phyloP scores from a whole-genome alignment of 2,797 vertebrate genomes.

The Gadopsis bispinosus region DNA sequence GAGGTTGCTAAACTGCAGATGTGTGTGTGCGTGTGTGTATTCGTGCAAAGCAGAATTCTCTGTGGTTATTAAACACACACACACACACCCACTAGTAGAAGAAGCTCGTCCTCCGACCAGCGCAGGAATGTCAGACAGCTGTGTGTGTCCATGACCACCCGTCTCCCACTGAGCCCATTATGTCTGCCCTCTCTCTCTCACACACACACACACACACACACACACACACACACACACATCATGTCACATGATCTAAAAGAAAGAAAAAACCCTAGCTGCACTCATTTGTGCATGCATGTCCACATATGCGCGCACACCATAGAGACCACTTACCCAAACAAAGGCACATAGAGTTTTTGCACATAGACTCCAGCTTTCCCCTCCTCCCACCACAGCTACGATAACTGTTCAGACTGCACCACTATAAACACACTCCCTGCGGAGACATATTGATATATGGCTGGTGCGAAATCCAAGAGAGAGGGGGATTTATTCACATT shows the following conservation, averaged over 20 bases:
- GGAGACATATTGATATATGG: conserved; percentile 47
- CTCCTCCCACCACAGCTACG: conserved; percentile 54
- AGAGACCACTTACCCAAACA: conserved; percentile 59
- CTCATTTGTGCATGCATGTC: conserved; percentile 41
- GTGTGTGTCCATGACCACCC: conserved; percentile 50
- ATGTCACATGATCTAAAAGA: conserved; percentile 50
- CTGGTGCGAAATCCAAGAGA: conserved; percentile 29
- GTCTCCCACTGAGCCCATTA: conserved; percentile 63
- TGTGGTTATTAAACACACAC: conserved; percentile 25
- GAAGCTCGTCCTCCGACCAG: conserved; percentile 41
- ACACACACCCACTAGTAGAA: neutral
- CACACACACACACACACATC: conserved; percentile 8
- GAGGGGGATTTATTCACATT: conserved; percentile 15
- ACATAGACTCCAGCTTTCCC: conserved; percentile 65
- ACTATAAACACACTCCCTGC: conserved; percentile 60
- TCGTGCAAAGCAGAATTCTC: conserved; percentile 19
- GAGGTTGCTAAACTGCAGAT: conserved; percentile 37
- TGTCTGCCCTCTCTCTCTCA: conserved; percentile 20
- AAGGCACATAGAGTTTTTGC: conserved; percentile 64
- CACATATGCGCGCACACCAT: conserved; percentile 30
- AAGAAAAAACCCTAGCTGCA: neutral
- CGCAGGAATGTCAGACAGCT: conserved; percentile 77
- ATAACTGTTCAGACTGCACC: conserved; percentile 52
- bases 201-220: conserved; percentile 9
- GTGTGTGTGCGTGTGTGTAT: neutral